These are phyloP conservation scores for Umimayanthus chanpuru DNA, from an alignment of 92 coral and sea anemone genomes.

Conservation along the genomic window DNA sequence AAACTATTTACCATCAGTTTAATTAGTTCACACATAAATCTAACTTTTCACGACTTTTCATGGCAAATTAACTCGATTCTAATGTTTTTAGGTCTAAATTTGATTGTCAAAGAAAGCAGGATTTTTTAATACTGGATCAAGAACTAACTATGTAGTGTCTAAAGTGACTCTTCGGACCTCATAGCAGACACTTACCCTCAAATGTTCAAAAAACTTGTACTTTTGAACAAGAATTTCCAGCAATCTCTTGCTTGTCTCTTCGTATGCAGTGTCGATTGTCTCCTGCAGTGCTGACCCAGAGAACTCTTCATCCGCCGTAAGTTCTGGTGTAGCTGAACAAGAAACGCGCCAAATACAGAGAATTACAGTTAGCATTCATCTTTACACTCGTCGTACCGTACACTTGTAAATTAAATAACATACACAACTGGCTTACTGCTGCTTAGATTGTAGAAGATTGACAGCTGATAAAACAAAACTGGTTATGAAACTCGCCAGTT, in stretches of 20 bases:
- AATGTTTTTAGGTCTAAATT: no score
- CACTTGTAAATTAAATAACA: no score
- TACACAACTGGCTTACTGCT: no score
- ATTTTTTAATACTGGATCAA: not conserved
- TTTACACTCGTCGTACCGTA: not conserved
- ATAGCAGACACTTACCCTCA: constrained; percentile 64
- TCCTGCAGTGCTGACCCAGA: constrained; percentile 92
- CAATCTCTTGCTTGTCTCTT: constrained; percentile 91
- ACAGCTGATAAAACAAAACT: no score
- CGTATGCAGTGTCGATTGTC: constrained; percentile 84
- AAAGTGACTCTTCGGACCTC: not conserved
- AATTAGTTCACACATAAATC: not conserved
- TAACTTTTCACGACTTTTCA: not conserved
- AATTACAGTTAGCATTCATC: not conserved
- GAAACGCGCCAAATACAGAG: not conserved
- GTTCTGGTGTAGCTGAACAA: constrained; percentile 76
- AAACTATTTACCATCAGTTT: not conserved
- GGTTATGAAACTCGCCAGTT: no score
- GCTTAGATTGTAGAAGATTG: no score
- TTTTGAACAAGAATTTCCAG: constrained; percentile 91
- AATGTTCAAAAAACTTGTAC: constrained; percentile 94
- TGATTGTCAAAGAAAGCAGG: no score
- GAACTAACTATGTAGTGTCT: no score
- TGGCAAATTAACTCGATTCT: not conserved
- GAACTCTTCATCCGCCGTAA: constrained; percentile 91